A percentile compares a stretch with the other conserved stretches of the same genome.
Evolutionary conservation across 2,113 vertebrate genomes (phyloP).

Genomic region (Catharus minimus): DNA sequence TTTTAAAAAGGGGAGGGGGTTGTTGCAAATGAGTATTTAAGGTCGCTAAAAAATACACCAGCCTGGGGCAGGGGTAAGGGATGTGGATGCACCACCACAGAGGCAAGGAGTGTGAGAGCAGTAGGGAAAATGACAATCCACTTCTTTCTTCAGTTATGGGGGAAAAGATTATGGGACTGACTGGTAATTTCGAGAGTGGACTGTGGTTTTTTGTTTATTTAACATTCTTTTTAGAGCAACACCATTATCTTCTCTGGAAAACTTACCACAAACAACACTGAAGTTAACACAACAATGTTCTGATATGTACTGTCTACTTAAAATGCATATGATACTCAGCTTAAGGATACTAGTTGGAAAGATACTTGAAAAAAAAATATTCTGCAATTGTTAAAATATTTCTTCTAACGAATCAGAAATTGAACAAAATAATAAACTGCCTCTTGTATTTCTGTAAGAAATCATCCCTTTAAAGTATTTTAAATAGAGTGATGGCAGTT

Average conservation of each 20-base stretch:
- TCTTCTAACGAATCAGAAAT: not conserved
- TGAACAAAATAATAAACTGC: not conserved
- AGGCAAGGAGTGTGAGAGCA: not conserved
- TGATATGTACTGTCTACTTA: not conserved
- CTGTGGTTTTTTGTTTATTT: not conserved
- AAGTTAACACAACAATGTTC: not conserved
- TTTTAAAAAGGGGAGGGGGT: not conserved
- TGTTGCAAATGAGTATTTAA: not conserved
- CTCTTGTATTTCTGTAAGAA: not conserved
- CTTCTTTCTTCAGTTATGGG: not conserved
- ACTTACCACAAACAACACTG: not conserved
- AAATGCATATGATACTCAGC: not conserved
- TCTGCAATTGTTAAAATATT: not conserved
- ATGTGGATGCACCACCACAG: fast-evolving
- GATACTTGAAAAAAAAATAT: not conserved
- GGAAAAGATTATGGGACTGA: not conserved
- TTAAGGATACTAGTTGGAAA: not conserved
- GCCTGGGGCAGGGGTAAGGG: no score
- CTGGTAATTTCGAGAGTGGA: not conserved
- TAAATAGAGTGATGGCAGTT: not conserved
- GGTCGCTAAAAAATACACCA: fast-evolving
- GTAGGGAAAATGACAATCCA: not conserved
- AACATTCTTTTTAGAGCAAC: not conserved
- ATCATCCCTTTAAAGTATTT: not conserved
- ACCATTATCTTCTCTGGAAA: not conserved